Base-by-base conservation (phyloP, 2,113 vertebrate genomes). In the Atractosteus spatula region DNA sequence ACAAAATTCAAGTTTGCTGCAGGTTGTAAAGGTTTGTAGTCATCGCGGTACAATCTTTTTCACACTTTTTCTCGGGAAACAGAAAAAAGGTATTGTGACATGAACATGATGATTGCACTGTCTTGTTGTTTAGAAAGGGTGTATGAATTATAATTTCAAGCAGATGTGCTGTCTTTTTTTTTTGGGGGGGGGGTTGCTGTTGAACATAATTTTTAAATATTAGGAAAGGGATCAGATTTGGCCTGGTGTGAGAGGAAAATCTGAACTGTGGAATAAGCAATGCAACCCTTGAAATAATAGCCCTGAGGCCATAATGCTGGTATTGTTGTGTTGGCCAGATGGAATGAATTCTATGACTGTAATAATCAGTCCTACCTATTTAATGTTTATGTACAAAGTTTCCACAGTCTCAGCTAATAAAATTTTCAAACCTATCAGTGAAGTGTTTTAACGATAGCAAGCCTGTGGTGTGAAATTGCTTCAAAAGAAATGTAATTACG, bases 291-390 rank as follows among this genome's bases (percentile, higher is more conserved):
- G 12, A 73, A 51, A 51, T 51, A 51, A 51, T 51, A 51, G 47
- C 47, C 47, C 47, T 51, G 47, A 51, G 47, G 66, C 66, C 51
- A 29, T 42, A 47, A 55, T 3, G 17, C 13, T 68, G 59, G 47
- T 51, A 10, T 10, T 14, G 55, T n/a, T 62, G 55, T 65, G 55
- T 12, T 72, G 43, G 51, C 65, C 65, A 68, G 65, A 68, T 68
- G 72, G 66, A 61, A 62, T 73, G 51, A 2, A 73, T 68, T 62
- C 51, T 41, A 62, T 73, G 42, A 51, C 44, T 67, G 42, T 65
- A 73, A 73, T 62, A 68, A 68, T 73, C 65, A 68, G 55, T 43
- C 16, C 71, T 67, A 61, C 43, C 64, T 73, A 61, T 55, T 59
- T 73, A 67, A 61, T 73, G 55, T 65, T 29, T 29, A 29, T 73